Conservation (phyloP, 30 jellyfish, hydroid and myxozoan genomes). For the Hydractinia echinata region DNA sequence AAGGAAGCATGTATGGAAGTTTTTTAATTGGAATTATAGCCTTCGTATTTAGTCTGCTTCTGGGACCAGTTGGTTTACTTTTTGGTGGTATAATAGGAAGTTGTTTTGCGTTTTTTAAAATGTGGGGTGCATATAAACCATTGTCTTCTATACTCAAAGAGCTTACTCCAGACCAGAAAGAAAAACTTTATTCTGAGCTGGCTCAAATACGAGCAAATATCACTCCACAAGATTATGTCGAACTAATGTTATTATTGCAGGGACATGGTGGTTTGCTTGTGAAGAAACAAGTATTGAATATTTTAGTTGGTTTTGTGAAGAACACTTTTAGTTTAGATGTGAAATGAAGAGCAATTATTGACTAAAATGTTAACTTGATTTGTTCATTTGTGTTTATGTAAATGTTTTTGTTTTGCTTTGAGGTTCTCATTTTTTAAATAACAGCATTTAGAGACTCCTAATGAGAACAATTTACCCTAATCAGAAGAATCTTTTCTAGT, state of each 20-base stretch:
- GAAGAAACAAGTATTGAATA: slow-evolving; percentile 20
- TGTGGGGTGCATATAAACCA: slow-evolving; percentile 31
- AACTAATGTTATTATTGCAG: slow-evolving; percentile 29
- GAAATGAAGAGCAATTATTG: not conserved
- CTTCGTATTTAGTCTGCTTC: slow-evolving; percentile 25
- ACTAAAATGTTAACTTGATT: not conserved
- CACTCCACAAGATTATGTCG: slow-evolving; percentile 38
- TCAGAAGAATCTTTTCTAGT: no score
- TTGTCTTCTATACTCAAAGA: slow-evolving; percentile 18
- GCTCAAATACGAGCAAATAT: slow-evolving; percentile 15
- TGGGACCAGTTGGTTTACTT: slow-evolving; percentile 39
- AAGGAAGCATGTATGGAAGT: slow-evolving; percentile 39
- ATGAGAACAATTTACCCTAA: no score
- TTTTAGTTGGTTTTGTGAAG: not conserved
- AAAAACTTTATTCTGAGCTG: slow-evolving; percentile 16
- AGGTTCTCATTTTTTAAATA: no score
- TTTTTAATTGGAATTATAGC: slow-evolving; percentile 17
- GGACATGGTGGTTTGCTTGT: slow-evolving; percentile 39
- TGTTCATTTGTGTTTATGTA: not conserved
- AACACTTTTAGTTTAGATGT: no score
- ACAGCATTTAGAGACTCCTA: no score
- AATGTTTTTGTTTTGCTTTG: no score
- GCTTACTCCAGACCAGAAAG: slow-evolving; percentile 25
- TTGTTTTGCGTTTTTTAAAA: slow-evolving; percentile 6
- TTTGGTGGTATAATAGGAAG: slow-evolving; percentile 41